Percentiles rank a stretch among this genome's conserved stretches.
These are phyloP conservation scores for Endotricha flammealis DNA, from an alignment of 2,888 invertebrate genomes.

Conservation along the genomic window DNA sequence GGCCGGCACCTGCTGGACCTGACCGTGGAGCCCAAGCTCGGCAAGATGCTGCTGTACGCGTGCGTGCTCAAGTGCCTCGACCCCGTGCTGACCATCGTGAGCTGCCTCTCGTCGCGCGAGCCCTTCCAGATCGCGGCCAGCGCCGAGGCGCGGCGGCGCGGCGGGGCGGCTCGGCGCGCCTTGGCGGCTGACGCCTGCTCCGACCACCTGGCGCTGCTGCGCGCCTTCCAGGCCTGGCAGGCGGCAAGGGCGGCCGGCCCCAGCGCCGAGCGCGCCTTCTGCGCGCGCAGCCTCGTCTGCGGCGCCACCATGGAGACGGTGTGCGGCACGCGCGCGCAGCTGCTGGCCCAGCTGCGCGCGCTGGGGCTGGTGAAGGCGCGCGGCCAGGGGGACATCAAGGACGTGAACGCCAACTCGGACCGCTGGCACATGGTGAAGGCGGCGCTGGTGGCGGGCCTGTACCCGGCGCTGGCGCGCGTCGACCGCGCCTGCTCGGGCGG, in stretches of 20 bases:
- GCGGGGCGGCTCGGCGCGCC: constrained; percentile 80
- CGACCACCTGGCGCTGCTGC: constrained; percentile 92
- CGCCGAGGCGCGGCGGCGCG: constrained; percentile 81
- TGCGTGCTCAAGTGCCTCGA: constrained; percentile 95
- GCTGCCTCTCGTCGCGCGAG: constrained; percentile 87
- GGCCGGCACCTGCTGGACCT: constrained; percentile 94
- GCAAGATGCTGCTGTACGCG: constrained; percentile 93
- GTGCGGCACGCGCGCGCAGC: constrained; percentile 88
- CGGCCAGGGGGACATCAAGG: constrained; percentile 66
- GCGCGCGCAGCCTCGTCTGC: constrained; percentile 86
- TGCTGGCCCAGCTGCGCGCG: constrained; percentile 88
- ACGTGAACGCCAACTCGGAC: constrained; percentile 89
- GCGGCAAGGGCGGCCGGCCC: constrained; percentile 79
- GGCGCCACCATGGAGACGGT: constrained; percentile 94
- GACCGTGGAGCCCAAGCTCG: constrained; percentile 93
- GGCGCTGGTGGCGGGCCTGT: constrained; percentile 91
- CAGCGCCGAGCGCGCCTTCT: constrained; percentile 83
- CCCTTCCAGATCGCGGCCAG: constrained; percentile 87
- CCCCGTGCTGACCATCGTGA: constrained; percentile 93
- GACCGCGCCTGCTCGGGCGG: no score
- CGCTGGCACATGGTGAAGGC: constrained; percentile 95
- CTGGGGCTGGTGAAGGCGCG: constrained; percentile 83
- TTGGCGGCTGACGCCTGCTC: constrained; percentile 88
- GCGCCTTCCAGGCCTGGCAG: constrained; percentile 87
- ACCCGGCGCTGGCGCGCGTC: constrained; percentile 90